A percentile compares a stretch with the other conserved stretches of the same genome.
Conservation (phyloP, 2,797 vertebrate species). For the Spatula clypeata region DNA sequence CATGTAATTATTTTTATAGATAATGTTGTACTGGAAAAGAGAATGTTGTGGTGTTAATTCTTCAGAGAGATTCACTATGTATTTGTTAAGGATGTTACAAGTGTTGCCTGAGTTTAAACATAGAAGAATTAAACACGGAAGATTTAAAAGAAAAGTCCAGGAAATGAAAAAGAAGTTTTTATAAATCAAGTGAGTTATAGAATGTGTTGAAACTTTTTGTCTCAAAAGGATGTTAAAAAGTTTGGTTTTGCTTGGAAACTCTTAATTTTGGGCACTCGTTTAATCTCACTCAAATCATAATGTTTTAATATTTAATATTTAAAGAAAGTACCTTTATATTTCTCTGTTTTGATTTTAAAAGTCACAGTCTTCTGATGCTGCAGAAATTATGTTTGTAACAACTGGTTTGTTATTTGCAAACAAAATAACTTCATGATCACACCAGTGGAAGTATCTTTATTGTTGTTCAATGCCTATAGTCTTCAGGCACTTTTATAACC, state of each 20-base stretch:
- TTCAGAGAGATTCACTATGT: neutral
- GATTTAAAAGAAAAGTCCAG: neutral
- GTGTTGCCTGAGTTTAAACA: neutral
- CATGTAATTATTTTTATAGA: neutral
- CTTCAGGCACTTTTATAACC: neutral
- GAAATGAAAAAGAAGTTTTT: neutral
- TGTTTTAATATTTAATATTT: neutral
- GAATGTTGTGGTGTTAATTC: neutral
- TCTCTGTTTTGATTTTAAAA: neutral
- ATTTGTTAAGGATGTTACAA: neutral
- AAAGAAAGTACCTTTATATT: neutral
- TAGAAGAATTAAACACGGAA: neutral
- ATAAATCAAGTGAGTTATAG: neutral
- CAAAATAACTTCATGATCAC: neutral
- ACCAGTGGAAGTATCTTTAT: neutral
- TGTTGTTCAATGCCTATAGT: neutral
- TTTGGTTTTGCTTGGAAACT: rapidly evolving
- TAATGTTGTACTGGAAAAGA: neutral
- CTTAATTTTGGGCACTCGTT: neutral
- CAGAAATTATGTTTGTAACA: neutral
- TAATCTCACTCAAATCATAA: neutral
- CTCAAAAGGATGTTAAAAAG: neutral
- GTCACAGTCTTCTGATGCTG: neutral
- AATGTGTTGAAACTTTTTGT: neutral
- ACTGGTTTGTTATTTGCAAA: neutral